These are phyloP conservation scores for Margarornis squamiger DNA, from an alignment of 2,797 vertebrate genomes.

Conservation along the genomic window DNA sequence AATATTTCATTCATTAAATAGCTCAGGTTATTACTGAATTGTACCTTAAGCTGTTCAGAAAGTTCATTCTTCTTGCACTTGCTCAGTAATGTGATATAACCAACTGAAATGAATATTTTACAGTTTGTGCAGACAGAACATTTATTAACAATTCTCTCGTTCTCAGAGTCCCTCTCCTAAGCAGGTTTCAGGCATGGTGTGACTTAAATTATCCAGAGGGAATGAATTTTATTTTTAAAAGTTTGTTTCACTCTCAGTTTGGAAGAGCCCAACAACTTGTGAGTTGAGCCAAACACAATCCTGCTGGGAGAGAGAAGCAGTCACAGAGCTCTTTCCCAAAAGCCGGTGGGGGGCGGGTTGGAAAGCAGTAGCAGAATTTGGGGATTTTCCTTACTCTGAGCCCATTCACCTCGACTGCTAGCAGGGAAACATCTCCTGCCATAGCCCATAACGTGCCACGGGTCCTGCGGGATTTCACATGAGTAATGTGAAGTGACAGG, in stretches of 20 bases:
- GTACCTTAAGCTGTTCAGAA: conserved; percentile 63
- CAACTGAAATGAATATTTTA: conserved; percentile 64
- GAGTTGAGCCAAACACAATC: not conserved
- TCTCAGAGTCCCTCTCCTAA: not conserved
- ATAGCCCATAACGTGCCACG: not conserved
- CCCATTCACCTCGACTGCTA: not conserved
- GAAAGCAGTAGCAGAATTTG: not conserved
- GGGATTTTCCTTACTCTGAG: not conserved
- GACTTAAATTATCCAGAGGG: not conserved
- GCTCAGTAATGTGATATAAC: conserved; percentile 50
- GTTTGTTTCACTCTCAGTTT: not conserved
- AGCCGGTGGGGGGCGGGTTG: not conserved
- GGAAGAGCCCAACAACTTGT: not conserved
- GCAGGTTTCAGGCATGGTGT: not conserved
- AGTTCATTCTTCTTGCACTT: conserved; percentile 64
- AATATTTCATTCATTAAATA: conserved; percentile 74
- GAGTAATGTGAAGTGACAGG: conserved; percentile 38
- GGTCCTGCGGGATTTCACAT: not conserved
- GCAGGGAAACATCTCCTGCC: not conserved
- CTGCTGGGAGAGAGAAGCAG: not conserved
- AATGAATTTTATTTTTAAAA: not conserved
- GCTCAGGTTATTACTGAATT: conserved; percentile 52
- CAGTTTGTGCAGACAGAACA: conserved; percentile 46
- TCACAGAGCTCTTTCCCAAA: not conserved
- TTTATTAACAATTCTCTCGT: conserved; percentile 46